phyloP scores from a whole-genome alignment of 2,888 invertebrate species.

The Tipula confusa region DNA sequence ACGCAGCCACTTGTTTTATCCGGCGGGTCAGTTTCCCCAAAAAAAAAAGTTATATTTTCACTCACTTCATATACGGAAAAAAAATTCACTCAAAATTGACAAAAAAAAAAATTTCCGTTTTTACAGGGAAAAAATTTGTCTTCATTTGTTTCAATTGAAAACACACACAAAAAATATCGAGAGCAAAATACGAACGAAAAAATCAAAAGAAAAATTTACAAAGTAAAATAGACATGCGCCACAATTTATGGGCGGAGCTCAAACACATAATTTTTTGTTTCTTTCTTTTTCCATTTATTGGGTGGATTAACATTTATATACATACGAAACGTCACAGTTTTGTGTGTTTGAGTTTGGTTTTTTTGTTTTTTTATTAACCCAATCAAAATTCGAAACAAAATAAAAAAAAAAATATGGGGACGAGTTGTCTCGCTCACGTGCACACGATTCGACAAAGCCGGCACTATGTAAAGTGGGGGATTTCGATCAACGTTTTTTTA shows the following conservation, averaged over 20 bases:
- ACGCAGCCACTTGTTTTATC: background rate
- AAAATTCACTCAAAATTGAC: background rate
- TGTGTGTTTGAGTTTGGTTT: background rate
- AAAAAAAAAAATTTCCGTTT: background rate
- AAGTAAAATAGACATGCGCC: background rate
- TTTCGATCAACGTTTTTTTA: background rate
- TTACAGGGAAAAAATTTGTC: background rate
- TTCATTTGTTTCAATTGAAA: slow-evolving; percentile 1
- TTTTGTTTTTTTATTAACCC: background rate
- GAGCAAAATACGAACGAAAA: background rate
- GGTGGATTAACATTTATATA: background rate
- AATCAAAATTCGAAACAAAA: background rate
- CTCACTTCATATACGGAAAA: background rate
- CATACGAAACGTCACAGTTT: background rate
- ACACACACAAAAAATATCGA: slow-evolving; percentile 12
- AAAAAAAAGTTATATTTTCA: background rate
- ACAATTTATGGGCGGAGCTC: background rate
- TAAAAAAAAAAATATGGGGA: background rate
- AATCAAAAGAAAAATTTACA: background rate
- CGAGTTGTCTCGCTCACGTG: background rate
- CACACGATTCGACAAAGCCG: background rate
- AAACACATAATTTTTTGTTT: background rate
- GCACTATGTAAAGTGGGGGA: background rate
- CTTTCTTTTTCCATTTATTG: background rate
- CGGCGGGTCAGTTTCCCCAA: background rate